Conservation (phyloP, 37 sponge, comb jelly and placozoan species). For the Bolinopsis microptera region DNA sequence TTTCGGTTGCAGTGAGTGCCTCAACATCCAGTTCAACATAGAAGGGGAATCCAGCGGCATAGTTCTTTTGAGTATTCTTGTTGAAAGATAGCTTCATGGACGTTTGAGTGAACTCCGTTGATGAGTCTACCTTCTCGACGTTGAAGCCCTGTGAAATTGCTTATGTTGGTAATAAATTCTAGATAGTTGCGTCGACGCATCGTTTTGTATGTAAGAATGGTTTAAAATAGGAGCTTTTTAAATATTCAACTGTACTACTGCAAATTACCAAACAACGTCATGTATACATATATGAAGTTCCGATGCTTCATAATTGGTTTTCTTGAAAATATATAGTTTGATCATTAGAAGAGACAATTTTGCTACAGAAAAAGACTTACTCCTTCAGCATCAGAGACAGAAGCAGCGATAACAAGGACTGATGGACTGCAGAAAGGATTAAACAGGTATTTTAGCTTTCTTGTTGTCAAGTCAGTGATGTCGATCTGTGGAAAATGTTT, state of each 20-base stretch:
- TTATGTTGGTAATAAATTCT: too few species aligned
- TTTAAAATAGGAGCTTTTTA: too few species aligned
- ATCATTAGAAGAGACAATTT: too few species aligned
- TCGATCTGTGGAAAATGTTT: conserved; percentile 52
- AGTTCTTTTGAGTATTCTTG: not conserved
- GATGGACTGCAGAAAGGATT: conserved; percentile 46
- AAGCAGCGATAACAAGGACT: not conserved
- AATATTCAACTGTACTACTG: too few species aligned
- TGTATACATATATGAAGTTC: too few species aligned
- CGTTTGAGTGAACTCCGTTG: conserved; percentile 2
- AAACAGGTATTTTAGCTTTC: conserved; percentile 26
- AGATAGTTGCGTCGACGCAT: too few species aligned
- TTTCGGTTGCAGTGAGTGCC: not conserved
- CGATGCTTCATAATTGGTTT: too few species aligned
- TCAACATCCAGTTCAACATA: conserved; percentile 33
- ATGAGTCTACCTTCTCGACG: not conserved
- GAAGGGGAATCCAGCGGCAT: conserved; percentile 5
- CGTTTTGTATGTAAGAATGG: too few species aligned
- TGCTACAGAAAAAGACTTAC: not conserved
- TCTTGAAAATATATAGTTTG: too few species aligned
- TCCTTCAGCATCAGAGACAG: not conserved
- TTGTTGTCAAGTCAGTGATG: not conserved
- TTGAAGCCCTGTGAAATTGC: not conserved
- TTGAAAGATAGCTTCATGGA: not conserved
- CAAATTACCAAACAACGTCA: too few species aligned